phyloP scores from a whole-genome alignment of 1,140 invertebrate genomes.

The Sycobia sp. region DNA sequence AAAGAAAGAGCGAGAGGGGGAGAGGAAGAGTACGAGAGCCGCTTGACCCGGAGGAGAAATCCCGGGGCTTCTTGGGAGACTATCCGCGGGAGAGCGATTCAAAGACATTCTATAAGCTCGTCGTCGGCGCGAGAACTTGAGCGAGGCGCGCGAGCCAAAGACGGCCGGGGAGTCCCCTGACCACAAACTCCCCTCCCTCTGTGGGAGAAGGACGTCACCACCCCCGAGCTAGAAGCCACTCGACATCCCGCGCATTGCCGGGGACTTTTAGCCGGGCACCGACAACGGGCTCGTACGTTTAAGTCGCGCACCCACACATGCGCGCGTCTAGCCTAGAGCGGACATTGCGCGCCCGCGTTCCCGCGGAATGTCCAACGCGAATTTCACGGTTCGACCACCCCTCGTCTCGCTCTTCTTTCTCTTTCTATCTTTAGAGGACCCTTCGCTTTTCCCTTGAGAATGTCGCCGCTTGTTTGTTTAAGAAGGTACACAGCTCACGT shows the following conservation, averaged over 20 bases:
- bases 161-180: slow-evolving; percentile 55
- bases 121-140: slow-evolving; percentile 30
- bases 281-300: not conserved
- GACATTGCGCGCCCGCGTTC: not conserved
- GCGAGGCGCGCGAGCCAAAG: slow-evolving; percentile 34
- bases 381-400: not conserved
- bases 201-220: slow-evolving; percentile 45
- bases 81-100: slow-evolving; percentile 41
- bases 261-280: not conserved
- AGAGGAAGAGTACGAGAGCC: not conserved
- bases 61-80: slow-evolving; percentile 2
- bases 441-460: no score
- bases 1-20: not conserved
- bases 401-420: no score
- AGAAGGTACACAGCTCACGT: not conserved
- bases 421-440: no score
- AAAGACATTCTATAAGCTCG: slow-evolving; percentile 58
- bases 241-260: not conserved
- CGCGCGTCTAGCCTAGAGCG: not conserved
- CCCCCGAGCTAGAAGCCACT: slow-evolving; percentile 21
- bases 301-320: not conserved
- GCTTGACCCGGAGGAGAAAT: slow-evolving; percentile 14
- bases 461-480: not conserved
- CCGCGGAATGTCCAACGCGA: slow-evolving; percentile 13
- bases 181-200: no score